phyloP scores from a whole-genome alignment of 2,888 invertebrate species.

The Pseudococcus jackbeardsleyi region DNA sequence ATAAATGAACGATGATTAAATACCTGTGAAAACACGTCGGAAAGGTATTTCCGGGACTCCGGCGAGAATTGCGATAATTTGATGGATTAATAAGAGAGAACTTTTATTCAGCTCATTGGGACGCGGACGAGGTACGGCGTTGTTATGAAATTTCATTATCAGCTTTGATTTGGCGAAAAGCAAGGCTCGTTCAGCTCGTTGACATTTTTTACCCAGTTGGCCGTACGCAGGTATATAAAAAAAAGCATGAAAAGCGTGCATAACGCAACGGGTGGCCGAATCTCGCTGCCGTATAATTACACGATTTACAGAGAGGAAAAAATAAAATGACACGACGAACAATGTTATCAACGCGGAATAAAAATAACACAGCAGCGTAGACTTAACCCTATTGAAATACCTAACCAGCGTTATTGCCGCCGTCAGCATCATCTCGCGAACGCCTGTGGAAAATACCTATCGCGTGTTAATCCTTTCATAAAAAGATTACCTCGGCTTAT shows the following conservation, averaged over 20 bases:
- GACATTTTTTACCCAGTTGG: background rate
- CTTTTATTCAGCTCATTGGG: slow-evolving; percentile 10
- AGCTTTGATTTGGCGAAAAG: slow-evolving; percentile 1
- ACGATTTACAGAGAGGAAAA: background rate
- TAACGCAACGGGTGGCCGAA: background rate
- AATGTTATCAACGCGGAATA: slow-evolving; percentile 8
- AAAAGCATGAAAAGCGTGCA: background rate
- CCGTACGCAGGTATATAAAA: background rate
- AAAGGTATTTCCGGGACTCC: background rate
- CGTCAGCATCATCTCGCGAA: background rate
- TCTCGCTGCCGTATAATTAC: background rate
- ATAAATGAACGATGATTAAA: background rate
- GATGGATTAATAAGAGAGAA: slow-evolving; percentile 17
- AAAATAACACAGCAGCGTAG: background rate
- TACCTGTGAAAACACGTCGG: background rate
- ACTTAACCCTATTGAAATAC: background rate
- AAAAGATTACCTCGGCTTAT: slow-evolving; percentile 18
- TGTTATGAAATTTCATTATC: background rate
- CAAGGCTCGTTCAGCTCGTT: background rate
- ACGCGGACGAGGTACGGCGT: background rate
- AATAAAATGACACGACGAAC: background rate
- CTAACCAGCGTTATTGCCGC: background rate
- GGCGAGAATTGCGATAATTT: slow-evolving; percentile 14
- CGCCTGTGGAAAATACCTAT: background rate
- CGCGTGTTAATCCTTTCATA: slow-evolving; percentile 19